Base-by-base conservation (phyloP, 2,113 vertebrate species). In the Pao palembangensis region DNA sequence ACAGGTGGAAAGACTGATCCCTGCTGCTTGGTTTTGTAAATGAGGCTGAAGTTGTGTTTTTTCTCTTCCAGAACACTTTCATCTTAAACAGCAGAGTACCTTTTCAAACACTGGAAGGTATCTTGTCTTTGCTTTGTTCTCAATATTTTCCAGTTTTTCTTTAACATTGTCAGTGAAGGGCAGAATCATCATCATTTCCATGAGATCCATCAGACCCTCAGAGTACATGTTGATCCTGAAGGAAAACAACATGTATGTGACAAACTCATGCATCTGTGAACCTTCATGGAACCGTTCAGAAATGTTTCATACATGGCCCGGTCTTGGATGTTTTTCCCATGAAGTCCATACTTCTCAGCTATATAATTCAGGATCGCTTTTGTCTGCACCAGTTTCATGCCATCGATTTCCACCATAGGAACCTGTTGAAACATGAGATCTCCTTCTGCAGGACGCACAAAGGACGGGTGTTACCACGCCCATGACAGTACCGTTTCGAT, bases 361-460 rank as follows among this genome's bases (percentile, higher is more conserved):
- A 95, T 92, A 78, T 98, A 98, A 61, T 90, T 90, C 51, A 94
- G 54, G 55, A 97, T 97, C 1, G 94, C 93, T 65, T 86, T 93
- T 7, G 92, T 91, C 82, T 95, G 95, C 38, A 97, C 78, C 41
- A 96, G 79, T 67, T 94, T 93, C 94, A 98, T 90, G 47, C 93
- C 94, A 8, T 99, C 95, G 0, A 97, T 96, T 79, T 98, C 94
- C 6, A 97, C 94, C 89, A 96, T 13, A 0, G 96, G 95, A 44
- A 99, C 86, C 75, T 98, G 94, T 13, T 95, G 89, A 69, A 93
- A 98, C 83, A 95, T 77, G 78, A 99, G 89, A 1, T 5, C 58
- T 74, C 91, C 93, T 69, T 88, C 91, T 92, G 60, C 19, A 48
- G 19, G 76, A 8, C 0, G 7, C 7, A 56, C 52, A 17, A 58